Conservation (phyloP, 2,113 vertebrate genomes). For the Fregata magnificens region DNA sequence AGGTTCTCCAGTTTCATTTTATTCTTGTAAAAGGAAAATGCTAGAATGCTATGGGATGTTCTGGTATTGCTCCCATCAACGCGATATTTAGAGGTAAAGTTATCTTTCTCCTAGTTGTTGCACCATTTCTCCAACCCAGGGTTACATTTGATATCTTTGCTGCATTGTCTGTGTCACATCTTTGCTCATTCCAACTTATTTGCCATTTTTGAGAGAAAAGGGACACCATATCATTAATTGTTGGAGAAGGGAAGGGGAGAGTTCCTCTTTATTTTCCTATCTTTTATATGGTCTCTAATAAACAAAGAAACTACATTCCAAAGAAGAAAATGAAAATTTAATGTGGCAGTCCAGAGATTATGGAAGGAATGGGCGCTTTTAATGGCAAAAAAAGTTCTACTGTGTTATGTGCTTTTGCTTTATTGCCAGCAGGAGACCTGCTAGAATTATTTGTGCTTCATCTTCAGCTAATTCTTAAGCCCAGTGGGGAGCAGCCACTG, state of each 20-base stretch:
- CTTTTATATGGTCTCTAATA: constrained; percentile 18
- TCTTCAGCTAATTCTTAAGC: neutral
- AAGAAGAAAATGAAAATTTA: neutral
- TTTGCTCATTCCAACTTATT: neutral
- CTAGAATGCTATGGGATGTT: neutral
- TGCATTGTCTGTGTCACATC: constrained; percentile 4
- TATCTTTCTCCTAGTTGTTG: neutral
- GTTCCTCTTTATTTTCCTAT: neutral
- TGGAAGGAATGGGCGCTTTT: neutral
- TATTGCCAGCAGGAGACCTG: neutral
- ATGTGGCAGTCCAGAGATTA: neutral
- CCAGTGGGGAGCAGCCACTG: neutral
- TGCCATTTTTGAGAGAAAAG: constrained; percentile 40
- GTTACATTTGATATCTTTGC: neutral
- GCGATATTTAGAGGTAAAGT: neutral
- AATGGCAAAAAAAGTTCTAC: neutral
- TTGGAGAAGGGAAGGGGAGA: neutral
- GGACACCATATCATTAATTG: neutral
- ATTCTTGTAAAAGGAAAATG: neutral
- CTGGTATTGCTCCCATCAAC: neutral
- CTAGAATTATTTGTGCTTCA: neutral
- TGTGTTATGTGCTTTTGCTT: neutral
- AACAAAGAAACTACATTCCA: neutral
- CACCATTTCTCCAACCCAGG: neutral
- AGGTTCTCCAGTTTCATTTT: neutral